Conservation (phyloP, 1,140 invertebrate species). For the Magallana angulata region DNA sequence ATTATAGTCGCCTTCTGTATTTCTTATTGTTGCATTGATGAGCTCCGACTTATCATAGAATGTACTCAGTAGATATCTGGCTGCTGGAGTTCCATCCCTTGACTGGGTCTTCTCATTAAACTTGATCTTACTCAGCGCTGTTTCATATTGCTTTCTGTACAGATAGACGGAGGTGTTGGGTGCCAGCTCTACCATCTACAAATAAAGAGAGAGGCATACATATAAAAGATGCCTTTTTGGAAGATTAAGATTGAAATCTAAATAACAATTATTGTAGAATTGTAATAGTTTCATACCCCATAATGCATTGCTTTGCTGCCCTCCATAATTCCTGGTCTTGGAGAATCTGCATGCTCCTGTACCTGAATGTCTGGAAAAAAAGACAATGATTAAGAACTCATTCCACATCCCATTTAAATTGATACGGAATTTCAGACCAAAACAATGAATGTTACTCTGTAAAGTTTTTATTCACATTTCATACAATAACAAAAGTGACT, state of each 20-base stretch:
- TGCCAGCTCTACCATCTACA: slow-evolving; percentile 32
- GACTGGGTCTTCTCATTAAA: slow-evolving; percentile 9
- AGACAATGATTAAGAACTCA: not conserved
- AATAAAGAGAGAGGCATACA: not conserved
- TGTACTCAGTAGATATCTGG: slow-evolving; percentile 24
- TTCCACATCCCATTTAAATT: not conserved
- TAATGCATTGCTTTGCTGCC: not conserved
- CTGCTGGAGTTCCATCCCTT: slow-evolving; percentile 23
- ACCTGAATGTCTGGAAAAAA: not conserved
- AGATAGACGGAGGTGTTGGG: slow-evolving; percentile 34
- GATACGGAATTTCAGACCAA: not conserved
- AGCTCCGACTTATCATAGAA: slow-evolving; percentile 33
- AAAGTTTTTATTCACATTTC: slow-evolving; percentile 23
- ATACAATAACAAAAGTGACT: slow-evolving; percentile 13
- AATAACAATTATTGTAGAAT: not conserved
- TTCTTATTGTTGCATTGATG: slow-evolving; percentile 38
- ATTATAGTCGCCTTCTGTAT: slow-evolving; percentile 2
- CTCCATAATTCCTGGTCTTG: slow-evolving; percentile 7
- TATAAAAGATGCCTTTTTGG: not conserved
- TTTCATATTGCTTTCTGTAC: slow-evolving; percentile 11
- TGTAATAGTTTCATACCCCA: not conserved
- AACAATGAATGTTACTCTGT: slow-evolving; percentile 33
- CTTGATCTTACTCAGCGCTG: slow-evolving; percentile 29
- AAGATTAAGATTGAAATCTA: not conserved
- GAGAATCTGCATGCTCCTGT: not conserved